A percentile compares a stretch with the other conserved stretches of the same genome.
Evolutionary conservation across 1,140 invertebrate species (phyloP).

Genomic region (Hylaeus volcanicus): DNA sequence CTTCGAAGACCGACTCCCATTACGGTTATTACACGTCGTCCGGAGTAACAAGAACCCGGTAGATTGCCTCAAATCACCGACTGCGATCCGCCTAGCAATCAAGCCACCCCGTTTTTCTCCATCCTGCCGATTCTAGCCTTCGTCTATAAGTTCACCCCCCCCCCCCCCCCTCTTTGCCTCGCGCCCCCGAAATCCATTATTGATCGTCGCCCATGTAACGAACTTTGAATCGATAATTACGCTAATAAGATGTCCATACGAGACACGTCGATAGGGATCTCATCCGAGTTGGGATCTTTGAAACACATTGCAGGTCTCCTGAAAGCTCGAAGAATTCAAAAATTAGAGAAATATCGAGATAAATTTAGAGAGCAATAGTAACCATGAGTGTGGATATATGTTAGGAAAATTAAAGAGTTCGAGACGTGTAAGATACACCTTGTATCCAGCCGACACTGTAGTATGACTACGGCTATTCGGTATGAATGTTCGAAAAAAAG

Average conservation of each 20-base stretch:
- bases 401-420: too few species aligned
- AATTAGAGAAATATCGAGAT: too few species aligned
- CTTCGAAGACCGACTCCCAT: slow-evolving; percentile 66
- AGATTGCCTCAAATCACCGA: slow-evolving; percentile 76
- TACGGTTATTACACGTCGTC: slow-evolving; percentile 76
- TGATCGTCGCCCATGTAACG: slow-evolving; percentile 67
- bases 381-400: too few species aligned
- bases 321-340: background rate
- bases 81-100: slow-evolving; percentile 75
- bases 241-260: slow-evolving; percentile 61
- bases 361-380: too few species aligned
- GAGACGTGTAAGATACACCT: too few species aligned
- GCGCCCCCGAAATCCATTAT: slow-evolving; percentile 61
- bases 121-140: slow-evolving; percentile 58
- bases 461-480: too few species aligned
- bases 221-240: slow-evolving; percentile 75
- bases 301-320: background rate
- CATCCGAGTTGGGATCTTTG: too few species aligned
- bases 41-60: slow-evolving; percentile 75
- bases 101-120: slow-evolving; percentile 67
- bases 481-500: too few species aligned
- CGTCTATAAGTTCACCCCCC: slow-evolving; percentile 52
- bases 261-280: slow-evolving; percentile 14
- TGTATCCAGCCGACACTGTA: too few species aligned
- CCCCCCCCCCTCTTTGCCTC: slow-evolving; percentile 19